These are phyloP conservation scores for Torymus auratus DNA, from an alignment of 2,888 invertebrate species.

Conservation along the genomic window DNA sequence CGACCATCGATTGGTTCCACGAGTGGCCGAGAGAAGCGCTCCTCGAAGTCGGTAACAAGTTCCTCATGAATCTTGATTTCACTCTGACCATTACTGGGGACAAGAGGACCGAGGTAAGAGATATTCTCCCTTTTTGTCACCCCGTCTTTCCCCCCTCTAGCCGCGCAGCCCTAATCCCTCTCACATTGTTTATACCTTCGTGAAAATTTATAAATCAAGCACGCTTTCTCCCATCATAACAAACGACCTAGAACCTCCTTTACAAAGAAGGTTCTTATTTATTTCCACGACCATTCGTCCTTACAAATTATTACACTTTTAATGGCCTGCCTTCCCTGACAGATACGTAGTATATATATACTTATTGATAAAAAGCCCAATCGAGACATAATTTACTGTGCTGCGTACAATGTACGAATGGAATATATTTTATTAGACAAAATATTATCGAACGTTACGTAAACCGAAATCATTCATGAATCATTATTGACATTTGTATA, in stretches of 20 bases:
- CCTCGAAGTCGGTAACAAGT: constrained; percentile 92
- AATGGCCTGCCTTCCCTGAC: no score
- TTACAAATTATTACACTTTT: not conserved
- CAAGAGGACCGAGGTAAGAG: constrained; percentile 76
- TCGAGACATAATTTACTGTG: no score
- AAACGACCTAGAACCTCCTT: constrained; percentile 4
- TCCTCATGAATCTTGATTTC: constrained; percentile 85
- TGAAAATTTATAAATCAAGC: constrained; percentile 31
- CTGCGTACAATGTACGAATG: no score
- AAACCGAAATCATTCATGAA: no score
- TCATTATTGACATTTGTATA: no score
- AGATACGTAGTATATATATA: no score
- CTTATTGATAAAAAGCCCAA: no score
- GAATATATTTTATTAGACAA: no score
- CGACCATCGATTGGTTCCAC: constrained; percentile 93
- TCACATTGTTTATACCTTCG: not conserved
- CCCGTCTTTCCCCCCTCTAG: not conserved
- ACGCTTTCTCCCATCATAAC: not conserved
- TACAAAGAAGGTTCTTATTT: constrained; percentile 24
- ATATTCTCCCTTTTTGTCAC: constrained; percentile 6
- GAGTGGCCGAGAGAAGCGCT: constrained; percentile 93
- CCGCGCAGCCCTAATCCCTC: not conserved
- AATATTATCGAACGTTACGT: no score
- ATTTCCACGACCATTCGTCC: constrained; percentile 4
- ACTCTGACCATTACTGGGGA: constrained; percentile 84